Conservation (phyloP, 2,113 vertebrate species). For the Lathamus discolor region DNA sequence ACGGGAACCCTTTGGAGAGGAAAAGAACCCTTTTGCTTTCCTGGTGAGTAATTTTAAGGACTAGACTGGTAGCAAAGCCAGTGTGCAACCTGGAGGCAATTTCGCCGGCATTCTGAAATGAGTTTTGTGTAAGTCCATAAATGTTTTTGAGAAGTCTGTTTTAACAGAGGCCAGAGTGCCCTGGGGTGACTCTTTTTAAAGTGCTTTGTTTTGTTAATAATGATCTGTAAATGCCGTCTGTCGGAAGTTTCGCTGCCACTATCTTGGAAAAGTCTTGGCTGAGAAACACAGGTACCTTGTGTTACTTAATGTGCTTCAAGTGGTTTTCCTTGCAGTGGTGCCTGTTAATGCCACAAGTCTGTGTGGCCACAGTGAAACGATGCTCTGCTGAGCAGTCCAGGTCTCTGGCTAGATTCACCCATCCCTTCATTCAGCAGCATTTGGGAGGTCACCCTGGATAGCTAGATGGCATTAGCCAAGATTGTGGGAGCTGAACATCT, state of each 20-base stretch:
- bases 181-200: conserved; percentile 44
- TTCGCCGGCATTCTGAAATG: background rate
- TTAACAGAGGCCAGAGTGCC: conserved; percentile 49
- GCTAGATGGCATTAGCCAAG: background rate
- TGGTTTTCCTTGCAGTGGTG: background rate
- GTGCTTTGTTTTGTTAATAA: conserved; percentile 50
- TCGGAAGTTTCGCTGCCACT: background rate
- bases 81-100: conserved; percentile 58
- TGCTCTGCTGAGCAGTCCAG: background rate
- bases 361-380: fast-evolving
- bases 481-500: background rate
- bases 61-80: conserved; percentile 55
- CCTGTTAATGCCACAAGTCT: background rate
- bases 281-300: conserved; percentile 12
- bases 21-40: background rate
- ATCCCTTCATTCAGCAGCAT: fast-evolving
- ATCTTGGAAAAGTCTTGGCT: background rate
- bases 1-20: background rate
- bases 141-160: conserved; percentile 48
- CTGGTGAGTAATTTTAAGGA: conserved; percentile 41
- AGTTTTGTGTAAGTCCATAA: conserved; percentile 60
- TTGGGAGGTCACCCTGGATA: fast-evolving
- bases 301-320: background rate
- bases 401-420: background rate
- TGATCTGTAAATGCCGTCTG: conserved; percentile 13